These are phyloP conservation scores for Orius insidiosus DNA, from an alignment of 1,140 invertebrate species.

Conservation along the genomic window DNA sequence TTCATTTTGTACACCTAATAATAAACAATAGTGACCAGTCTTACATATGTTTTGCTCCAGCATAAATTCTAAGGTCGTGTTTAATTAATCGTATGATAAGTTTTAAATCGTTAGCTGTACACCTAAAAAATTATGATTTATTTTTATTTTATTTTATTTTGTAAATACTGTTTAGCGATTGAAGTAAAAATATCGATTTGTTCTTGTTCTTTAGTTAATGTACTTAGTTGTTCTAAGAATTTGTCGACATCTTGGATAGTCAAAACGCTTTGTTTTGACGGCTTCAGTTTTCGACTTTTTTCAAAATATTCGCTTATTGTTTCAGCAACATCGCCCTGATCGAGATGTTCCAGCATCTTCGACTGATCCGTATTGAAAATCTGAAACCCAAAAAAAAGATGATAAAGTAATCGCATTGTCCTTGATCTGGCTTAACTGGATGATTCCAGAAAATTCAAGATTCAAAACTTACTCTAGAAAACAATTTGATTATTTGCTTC, in stretches of 20 bases:
- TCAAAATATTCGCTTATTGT: conserved; percentile 70
- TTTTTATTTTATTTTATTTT: conserved; percentile 6
- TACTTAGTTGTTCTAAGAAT: conserved; percentile 51
- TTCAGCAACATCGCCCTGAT: conserved; percentile 77
- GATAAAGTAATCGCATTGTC: not conserved
- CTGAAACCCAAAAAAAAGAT: conserved; percentile 24
- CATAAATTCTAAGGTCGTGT: conserved; percentile 79
- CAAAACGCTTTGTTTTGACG: conserved; percentile 48
- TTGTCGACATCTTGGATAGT: conserved; percentile 58
- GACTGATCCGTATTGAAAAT: conserved; percentile 55
- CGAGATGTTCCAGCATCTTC: conserved; percentile 70
- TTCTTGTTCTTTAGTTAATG: conserved; percentile 72
- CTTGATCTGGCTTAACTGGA: not conserved
- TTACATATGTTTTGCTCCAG: conserved; percentile 76
- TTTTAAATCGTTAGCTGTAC: conserved; percentile 69
- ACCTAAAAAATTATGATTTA: conserved; percentile 32
- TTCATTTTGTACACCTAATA: too few relatives aligned
- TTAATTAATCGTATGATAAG: conserved; percentile 75
- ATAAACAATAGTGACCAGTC: conserved; percentile 21
- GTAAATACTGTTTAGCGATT: conserved; percentile 46
- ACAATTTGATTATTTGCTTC: conserved; percentile 79
- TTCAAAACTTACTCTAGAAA: conserved; percentile 38
- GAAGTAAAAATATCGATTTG: conserved; percentile 57
- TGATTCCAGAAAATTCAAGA: not conserved
- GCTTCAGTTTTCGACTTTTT: conserved; percentile 37